phyloP scores from a whole-genome alignment of 2,113 vertebrate genomes.

The Pygoscelis adeliae region DNA sequence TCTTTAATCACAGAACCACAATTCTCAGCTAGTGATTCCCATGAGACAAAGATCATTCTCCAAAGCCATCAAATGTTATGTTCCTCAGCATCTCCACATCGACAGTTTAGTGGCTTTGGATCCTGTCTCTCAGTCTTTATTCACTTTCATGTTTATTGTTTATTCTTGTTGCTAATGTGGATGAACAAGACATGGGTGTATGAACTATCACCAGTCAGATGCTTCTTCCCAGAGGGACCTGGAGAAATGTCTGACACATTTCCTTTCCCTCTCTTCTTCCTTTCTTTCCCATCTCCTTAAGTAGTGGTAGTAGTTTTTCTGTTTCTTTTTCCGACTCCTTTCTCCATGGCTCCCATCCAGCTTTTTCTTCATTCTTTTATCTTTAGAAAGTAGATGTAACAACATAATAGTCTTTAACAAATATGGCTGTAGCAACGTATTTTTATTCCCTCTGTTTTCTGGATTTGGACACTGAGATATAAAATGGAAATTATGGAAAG shows the following conservation, averaged over 20 bases:
- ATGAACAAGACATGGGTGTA: neutral
- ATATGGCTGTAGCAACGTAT: neutral
- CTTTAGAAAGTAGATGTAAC: neutral
- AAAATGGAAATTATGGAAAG: neutral
- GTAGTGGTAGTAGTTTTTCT: neutral
- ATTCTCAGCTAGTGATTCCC: neutral
- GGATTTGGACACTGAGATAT: neutral
- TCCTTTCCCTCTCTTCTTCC: neutral
- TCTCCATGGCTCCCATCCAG: neutral
- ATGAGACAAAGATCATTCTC: neutral
- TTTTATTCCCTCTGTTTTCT: neutral
- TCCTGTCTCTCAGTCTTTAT: neutral
- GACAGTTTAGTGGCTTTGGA: neutral
- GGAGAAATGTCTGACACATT: neutral
- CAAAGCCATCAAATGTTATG: neutral
- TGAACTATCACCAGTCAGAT: neutral
- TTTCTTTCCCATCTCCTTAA: neutral
- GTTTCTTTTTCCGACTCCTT: neutral
- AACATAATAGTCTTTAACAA: neutral
- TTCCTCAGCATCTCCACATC: neutral
- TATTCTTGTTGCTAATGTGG: neutral
- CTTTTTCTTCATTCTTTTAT: neutral
- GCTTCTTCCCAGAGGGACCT: neutral
- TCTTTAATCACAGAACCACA: neutral
- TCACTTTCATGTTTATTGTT: neutral